Percentiles rank a stretch among this genome's conserved stretches.
Evolutionary conservation across 2,888 invertebrate genomes (phyloP).

Genomic region (Hyles lineata): DNA sequence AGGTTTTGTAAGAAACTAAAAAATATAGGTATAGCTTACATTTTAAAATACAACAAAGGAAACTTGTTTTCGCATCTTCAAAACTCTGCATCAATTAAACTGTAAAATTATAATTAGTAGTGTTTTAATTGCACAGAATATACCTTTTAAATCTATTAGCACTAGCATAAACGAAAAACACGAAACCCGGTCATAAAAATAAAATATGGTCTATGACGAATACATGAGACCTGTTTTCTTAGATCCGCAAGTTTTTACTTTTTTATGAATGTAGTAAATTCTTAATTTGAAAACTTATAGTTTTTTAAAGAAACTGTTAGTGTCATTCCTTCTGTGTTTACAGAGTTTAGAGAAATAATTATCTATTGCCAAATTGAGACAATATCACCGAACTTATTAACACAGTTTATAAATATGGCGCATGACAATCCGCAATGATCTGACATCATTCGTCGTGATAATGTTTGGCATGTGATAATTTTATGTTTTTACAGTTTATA

Average conservation of each 20-base stretch:
- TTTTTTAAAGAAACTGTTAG: no score
- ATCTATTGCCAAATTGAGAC: slow-evolving; percentile 11
- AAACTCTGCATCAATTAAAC: not conserved
- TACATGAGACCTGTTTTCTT: slow-evolving; percentile 8
- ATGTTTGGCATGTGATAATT: slow-evolving; percentile 23
- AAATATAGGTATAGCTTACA: no score
- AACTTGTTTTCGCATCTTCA: not conserved
- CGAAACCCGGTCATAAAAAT: not conserved
- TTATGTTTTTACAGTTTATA: slow-evolving; percentile 13
- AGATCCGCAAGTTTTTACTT: not conserved
- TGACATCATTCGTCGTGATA: slow-evolving; percentile 27
- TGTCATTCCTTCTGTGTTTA: not conserved
- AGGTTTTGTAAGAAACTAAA: no score
- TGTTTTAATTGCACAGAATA: not conserved
- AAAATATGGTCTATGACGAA: slow-evolving; percentile 3
- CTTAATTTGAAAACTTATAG: no score
- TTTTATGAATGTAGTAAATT: not conserved
- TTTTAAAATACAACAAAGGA: not conserved
- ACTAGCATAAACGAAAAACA: slow-evolving; percentile 18
- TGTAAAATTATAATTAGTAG: slow-evolving; percentile 28
- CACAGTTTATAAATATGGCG: slow-evolving; percentile 23
- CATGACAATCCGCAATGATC: slow-evolving; percentile 24
- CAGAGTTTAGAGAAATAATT: slow-evolving; percentile 16
- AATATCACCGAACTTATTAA: slow-evolving; percentile 21
- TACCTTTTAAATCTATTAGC: slow-evolving; percentile 29